Conservation (phyloP, 1,140 invertebrate species). For the Calycopis cecrops region DNA sequence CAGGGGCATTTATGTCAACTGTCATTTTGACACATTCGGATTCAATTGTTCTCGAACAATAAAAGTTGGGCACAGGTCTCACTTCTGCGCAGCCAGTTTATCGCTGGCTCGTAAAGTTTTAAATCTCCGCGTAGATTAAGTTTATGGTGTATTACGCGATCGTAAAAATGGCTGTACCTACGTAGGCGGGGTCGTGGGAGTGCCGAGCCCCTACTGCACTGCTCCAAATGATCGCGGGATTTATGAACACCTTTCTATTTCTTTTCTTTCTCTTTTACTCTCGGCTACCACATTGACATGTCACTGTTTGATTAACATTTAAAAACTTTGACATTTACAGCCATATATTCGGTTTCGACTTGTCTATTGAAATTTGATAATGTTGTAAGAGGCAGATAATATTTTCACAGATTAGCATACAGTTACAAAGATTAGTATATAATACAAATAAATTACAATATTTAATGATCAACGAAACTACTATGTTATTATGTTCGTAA, state of each 20-base stretch:
- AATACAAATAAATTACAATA: too few species aligned
- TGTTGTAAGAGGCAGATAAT: too few species aligned
- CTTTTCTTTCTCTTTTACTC: too few species aligned
- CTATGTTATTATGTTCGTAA: too few species aligned
- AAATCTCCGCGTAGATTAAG: constrained; percentile 48
- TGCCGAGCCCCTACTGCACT: constrained; percentile 19
- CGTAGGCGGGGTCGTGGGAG: constrained; percentile 42
- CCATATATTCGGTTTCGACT: too few species aligned
- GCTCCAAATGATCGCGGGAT: constrained; percentile 6
- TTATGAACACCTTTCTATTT: background rate
- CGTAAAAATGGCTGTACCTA: constrained; percentile 43
- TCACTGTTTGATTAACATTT: too few species aligned
- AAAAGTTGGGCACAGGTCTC: constrained; percentile 17
- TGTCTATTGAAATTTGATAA: too few species aligned
- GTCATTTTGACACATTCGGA: constrained; percentile 15
- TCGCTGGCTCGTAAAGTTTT: constrained; percentile 43
- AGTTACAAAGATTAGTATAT: too few species aligned
- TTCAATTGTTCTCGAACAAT: constrained; percentile 20
- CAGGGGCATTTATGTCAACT: constrained; percentile 13
- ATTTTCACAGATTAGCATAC: too few species aligned
- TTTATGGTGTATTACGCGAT: constrained; percentile 46
- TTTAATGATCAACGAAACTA: too few species aligned
- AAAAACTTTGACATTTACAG: too few species aligned
- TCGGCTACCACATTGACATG: too few species aligned
- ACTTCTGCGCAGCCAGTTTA: constrained; percentile 27